These are phyloP conservation scores for Cantharis rustica DNA, from an alignment of 2,888 invertebrate species.

Conservation along the genomic window DNA sequence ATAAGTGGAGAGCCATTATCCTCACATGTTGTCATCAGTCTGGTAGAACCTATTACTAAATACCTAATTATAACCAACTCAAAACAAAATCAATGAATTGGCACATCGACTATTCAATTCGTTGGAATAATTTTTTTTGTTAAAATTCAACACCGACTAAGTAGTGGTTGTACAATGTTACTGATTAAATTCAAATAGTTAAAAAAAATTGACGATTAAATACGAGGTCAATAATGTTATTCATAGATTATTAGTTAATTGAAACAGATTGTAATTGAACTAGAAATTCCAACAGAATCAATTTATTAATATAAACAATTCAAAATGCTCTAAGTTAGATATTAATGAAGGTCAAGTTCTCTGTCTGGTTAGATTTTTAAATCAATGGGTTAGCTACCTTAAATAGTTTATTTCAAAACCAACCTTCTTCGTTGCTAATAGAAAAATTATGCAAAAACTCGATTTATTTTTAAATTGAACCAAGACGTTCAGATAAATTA, in stretches of 20 bases:
- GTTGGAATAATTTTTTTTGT: not conserved
- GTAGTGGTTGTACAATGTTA: not conserved
- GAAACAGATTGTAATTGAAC: not conserved
- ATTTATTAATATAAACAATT: not conserved
- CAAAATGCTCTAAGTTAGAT: not conserved
- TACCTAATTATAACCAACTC: slow-evolving; percentile 6
- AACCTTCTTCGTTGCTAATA: not conserved
- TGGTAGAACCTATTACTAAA: slow-evolving; percentile 7
- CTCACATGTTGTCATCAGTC: not conserved
- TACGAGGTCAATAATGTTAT: not conserved
- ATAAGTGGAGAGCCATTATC: slow-evolving; percentile 2
- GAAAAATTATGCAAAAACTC: not conserved
- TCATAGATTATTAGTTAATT: not conserved
- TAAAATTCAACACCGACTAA: not conserved
- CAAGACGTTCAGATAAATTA: not conserved
- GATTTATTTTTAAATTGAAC: slow-evolving; percentile 1
- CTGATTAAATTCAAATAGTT: not conserved
- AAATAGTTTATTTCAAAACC: not conserved
- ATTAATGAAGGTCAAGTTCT: slow-evolving; percentile 8
- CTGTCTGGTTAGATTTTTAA: slow-evolving; percentile 2
- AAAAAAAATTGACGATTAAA: not conserved
- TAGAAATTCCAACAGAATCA: not conserved
- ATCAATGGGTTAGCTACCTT: not conserved
- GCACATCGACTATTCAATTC: not conserved
- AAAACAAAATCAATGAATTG: slow-evolving; percentile 6